Percentiles rank a stretch among this genome's conserved stretches.
These are phyloP conservation scores for Sphaerodactylus townsendi DNA, from an alignment of 2,113 vertebrate species.

Conservation along the genomic window DNA sequence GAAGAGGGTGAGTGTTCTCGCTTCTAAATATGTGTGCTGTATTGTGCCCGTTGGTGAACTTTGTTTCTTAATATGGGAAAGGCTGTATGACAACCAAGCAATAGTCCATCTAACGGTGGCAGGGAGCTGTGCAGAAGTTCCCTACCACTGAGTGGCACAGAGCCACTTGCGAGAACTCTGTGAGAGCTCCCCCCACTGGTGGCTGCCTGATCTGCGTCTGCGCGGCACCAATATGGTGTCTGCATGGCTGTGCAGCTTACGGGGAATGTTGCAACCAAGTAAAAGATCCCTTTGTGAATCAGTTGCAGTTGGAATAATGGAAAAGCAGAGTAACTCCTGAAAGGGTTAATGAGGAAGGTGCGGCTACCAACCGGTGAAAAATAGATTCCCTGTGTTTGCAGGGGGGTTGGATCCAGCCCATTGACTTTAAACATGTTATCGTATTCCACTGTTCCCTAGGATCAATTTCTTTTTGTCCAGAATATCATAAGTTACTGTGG, in stretches of 20 bases:
- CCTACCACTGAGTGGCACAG: too few species aligned
- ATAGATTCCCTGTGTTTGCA: too few species aligned
- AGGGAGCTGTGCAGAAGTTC: too few species aligned
- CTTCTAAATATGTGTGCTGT: slow-evolving; percentile 7
- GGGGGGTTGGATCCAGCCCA: too few species aligned
- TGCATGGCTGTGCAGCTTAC: too few species aligned
- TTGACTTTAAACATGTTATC: slow-evolving; percentile 7
- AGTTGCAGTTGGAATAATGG: neutral
- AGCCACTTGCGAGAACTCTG: too few species aligned
- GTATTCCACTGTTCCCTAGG: slow-evolving; percentile 42
- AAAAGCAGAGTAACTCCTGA: neutral
- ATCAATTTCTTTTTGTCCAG: slow-evolving; percentile 29
- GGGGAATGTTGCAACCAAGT: too few species aligned
- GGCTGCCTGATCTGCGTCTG: too few species aligned
- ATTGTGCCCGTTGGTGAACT: neutral
- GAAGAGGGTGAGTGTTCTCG: slow-evolving; percentile 12
- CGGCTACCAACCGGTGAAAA: too few species aligned
- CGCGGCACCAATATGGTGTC: too few species aligned
- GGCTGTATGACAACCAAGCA: neutral
- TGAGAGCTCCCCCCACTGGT: too few species aligned
- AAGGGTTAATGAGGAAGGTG: neutral
- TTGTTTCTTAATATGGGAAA: neutral
- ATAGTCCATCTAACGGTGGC: too few species aligned
- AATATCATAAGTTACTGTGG: neutral
- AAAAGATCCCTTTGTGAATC: neutral